phyloP scores from a whole-genome alignment of 2,113 vertebrate species.

The Oncorhynchus nerka region DNA sequence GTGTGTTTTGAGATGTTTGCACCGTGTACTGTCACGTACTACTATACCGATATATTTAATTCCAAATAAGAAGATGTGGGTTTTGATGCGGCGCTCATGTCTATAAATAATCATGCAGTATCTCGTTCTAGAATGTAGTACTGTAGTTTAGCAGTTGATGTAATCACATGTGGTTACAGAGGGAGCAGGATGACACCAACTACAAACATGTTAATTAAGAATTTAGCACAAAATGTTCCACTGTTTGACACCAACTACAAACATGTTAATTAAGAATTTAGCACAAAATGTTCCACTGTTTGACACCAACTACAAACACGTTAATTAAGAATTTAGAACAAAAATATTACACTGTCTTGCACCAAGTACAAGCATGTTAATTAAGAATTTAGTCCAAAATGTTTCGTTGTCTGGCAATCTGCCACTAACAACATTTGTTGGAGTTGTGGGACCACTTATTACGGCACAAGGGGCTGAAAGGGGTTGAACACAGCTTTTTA shows the following conservation, averaged over 20 bases:
- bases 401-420: background rate
- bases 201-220: too few species aligned
- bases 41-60: slow-evolving; percentile 17
- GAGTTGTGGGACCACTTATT: background rate
- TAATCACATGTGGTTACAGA: background rate
- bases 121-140: slow-evolving; percentile 5
- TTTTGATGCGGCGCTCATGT: background rate
- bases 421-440: background rate
- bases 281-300: too few species aligned
- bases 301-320: background rate
- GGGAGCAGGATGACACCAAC: slow-evolving; percentile 3
- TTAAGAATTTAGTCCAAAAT: background rate
- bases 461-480: background rate
- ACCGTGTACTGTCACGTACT: background rate
- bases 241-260: background rate
- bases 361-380: too few species aligned
- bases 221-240: too few species aligned
- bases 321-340: background rate
- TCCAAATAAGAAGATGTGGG: slow-evolving; percentile 17
- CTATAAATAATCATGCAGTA: slow-evolving; percentile 32
- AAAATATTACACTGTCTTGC: background rate
- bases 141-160: background rate
- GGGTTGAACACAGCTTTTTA: background rate
- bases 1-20: background rate
- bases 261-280: background rate